A percentile compares a stretch with the other conserved stretches of the same genome.
phyloP scores from a whole-genome alignment of 2,797 vertebrate genomes.

The Sternarchorhynchus goeldii region DNA sequence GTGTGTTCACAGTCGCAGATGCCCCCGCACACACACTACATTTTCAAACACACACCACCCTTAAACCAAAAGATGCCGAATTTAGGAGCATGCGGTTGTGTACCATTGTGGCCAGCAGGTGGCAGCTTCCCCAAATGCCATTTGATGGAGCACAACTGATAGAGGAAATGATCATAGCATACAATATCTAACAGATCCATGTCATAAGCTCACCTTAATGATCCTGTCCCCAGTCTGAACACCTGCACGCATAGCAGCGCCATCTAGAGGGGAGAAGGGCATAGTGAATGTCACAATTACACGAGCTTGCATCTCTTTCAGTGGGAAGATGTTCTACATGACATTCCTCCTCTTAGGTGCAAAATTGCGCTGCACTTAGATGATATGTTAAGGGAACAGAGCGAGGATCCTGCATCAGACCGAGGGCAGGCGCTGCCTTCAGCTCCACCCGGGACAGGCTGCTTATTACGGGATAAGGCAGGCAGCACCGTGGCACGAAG shows the following conservation, averaged over 20 bases:
- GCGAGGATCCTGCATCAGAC: not conserved
- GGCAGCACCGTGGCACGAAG: constrained; percentile 33
- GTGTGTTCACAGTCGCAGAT: too few species aligned
- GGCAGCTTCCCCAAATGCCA: constrained; percentile 59
- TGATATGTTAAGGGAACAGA: not conserved
- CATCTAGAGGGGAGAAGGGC: constrained; percentile 77
- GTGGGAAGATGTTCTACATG: not conserved
- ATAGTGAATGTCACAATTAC: not conserved
- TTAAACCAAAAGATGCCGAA: not conserved
- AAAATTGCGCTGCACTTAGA: not conserved
- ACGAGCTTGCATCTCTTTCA: not conserved
- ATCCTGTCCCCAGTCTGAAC: constrained; percentile 96
- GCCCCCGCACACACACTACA: too few species aligned
- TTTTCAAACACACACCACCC: not conserved
- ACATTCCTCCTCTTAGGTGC: not conserved
- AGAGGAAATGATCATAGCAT: constrained; percentile 60
- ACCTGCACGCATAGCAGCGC: constrained; percentile 96
- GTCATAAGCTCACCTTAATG: constrained; percentile 73
- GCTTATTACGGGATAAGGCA: constrained; percentile 71
- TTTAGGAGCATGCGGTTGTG: not conserved
- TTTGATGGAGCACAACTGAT: constrained; percentile 9
- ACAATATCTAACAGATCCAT: constrained; percentile 59
- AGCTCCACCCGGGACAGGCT: constrained; percentile 73
- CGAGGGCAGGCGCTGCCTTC: constrained; percentile 68
- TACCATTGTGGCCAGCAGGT: constrained; percentile 67